These are phyloP conservation scores for Nyctibius grandis DNA, from an alignment of 2,797 vertebrate species.

Conservation along the genomic window DNA sequence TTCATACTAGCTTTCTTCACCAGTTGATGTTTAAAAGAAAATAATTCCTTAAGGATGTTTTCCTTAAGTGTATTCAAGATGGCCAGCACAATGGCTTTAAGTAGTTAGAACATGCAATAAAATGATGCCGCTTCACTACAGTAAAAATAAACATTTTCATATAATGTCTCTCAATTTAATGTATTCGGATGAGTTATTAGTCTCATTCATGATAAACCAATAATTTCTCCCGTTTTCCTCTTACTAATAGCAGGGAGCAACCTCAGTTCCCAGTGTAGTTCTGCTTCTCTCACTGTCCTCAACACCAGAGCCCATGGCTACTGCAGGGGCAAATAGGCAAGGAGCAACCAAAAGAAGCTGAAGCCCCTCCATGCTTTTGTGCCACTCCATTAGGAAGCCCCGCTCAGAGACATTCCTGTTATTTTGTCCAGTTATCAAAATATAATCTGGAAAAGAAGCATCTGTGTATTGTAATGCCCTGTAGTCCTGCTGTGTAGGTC, in stretches of 20 bases:
- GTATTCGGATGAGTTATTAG: background rate
- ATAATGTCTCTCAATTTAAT: background rate
- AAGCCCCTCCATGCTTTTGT: background rate
- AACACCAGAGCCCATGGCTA: background rate
- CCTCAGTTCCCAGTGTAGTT: background rate
- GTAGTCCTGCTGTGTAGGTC: background rate
- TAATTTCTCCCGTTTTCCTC: background rate
- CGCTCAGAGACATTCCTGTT: background rate
- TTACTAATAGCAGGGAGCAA: background rate
- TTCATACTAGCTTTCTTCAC: background rate
- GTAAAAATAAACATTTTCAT: background rate
- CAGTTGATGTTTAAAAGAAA: background rate
- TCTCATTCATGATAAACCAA: background rate
- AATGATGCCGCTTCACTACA: background rate
- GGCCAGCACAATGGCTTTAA: background rate
- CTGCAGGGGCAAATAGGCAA: background rate
- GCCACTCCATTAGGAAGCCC: background rate
- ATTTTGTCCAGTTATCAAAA: background rate
- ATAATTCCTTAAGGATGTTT: background rate
- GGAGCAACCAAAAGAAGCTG: background rate
- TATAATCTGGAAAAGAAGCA: background rate
- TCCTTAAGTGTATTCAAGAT: background rate
- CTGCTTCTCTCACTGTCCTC: background rate
- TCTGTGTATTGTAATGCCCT: background rate
- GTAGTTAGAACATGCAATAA: background rate